Evolutionary conservation across 2,888 invertebrate genomes (phyloP).

Genomic region (Caenorhabditis macrosperma): DNA sequence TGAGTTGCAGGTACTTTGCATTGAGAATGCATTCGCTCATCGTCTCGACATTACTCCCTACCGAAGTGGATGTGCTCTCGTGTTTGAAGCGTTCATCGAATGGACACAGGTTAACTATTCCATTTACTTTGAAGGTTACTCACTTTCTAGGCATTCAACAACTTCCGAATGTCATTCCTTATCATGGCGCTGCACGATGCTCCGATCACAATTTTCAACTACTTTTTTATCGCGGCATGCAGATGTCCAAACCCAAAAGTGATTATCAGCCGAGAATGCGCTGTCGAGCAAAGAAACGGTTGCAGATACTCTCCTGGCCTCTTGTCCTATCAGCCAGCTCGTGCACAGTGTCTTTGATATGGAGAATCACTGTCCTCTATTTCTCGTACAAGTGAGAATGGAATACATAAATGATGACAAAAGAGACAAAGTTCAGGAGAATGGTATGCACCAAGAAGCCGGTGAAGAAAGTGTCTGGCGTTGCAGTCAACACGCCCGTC

Average conservation of each 20-base stretch:
- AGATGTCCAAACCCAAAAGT: conserved; percentile 77
- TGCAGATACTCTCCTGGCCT: conserved; percentile 75
- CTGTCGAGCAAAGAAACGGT: conserved; percentile 26
- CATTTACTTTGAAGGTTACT: background rate
- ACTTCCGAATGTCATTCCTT: conserved; percentile 80
- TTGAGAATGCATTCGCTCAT: conserved; percentile 80
- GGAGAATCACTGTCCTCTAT: conserved; percentile 78
- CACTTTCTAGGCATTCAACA: conserved; percentile 76
- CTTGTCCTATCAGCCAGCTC: conserved; percentile 74
- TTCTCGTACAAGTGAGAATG: conserved; percentile 74
- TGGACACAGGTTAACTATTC: conserved; percentile 73
- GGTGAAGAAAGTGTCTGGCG: conserved; percentile 51
- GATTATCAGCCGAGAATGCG: conserved; percentile 9
- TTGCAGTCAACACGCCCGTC: conserved; percentile 65
- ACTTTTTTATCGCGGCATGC: conserved; percentile 78
- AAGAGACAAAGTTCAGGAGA: conserved; percentile 54
- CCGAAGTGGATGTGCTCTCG: conserved; percentile 76
- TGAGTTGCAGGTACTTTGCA: conserved; percentile 78
- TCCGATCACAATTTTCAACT: conserved; percentile 79
- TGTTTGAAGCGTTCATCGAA: conserved; percentile 76
- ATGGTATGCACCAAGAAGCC: conserved; percentile 68
- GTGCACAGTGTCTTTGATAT: conserved; percentile 71
- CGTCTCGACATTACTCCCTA: conserved; percentile 77
- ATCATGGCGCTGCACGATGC: conserved; percentile 78
- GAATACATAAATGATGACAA: background rate